Evolutionary conservation across 1,140 invertebrate species (phyloP).

Genomic region (Aporrectodea caliginosa): DNA sequence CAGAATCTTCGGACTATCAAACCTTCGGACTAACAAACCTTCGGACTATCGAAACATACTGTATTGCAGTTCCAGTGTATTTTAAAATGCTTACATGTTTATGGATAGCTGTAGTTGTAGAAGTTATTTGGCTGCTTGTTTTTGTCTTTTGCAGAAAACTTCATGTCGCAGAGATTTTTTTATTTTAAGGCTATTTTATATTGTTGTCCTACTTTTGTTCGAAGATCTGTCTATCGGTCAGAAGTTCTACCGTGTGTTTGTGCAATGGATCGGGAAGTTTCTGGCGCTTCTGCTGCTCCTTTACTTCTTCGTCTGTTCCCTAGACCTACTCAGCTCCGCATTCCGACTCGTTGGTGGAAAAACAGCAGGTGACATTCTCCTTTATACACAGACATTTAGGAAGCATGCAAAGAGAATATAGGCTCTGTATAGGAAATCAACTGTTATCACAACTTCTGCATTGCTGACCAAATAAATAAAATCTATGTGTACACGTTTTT

Average conservation of each 20-base stretch:
- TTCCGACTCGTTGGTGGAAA: constrained; percentile 59
- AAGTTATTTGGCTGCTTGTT: no score
- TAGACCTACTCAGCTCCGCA: constrained; percentile 57
- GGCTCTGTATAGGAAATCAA: no score
- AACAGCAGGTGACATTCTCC: not conserved
- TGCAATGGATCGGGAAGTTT: constrained; percentile 37
- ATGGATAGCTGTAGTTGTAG: not conserved
- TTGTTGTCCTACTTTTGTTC: not conserved
- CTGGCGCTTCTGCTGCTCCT: constrained; percentile 50
- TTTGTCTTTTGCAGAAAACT: no score
- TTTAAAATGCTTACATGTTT: not conserved
- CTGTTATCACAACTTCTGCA: no score
- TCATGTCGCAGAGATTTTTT: no score
- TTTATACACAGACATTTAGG: not conserved
- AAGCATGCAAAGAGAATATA: not conserved
- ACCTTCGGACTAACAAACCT: no score
- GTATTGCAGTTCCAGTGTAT: not conserved
- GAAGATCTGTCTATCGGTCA: not conserved
- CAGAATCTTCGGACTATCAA: no score
- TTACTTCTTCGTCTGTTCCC: constrained; percentile 60
- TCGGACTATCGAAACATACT: not conserved
- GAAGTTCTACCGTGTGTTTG: not conserved
- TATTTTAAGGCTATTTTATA: not conserved
- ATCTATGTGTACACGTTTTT: no score
- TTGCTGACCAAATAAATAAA: no score